phyloP scores from a whole-genome alignment of 2,797 vertebrate species.

The Luscinia luscinia region DNA sequence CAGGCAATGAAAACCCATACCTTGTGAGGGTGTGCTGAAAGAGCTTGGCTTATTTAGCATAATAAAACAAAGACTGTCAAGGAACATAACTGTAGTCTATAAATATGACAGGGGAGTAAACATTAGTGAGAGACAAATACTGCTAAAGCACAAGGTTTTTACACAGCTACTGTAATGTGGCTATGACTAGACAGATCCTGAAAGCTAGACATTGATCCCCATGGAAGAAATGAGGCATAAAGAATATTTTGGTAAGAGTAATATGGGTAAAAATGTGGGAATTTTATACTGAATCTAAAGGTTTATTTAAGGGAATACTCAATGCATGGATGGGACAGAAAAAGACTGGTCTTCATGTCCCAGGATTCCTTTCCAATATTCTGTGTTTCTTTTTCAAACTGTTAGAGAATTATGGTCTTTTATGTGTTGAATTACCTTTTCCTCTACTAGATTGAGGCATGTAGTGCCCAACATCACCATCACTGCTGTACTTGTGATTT shows the following conservation, averaged over 20 bases:
- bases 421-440: background rate
- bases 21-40: background rate
- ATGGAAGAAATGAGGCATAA: background rate
- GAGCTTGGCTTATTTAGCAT: background rate
- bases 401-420: fast-evolving
- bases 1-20: background rate
- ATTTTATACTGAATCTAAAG: background rate
- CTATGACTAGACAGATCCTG: background rate
- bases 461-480: too few species aligned
- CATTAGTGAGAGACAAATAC: background rate
- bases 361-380: background rate
- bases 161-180: background rate
- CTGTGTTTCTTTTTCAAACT: background rate
- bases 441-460: fast-evolving
- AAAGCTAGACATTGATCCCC: background rate
- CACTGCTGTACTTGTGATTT: background rate
- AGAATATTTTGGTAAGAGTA: background rate
- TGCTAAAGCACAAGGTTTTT: background rate
- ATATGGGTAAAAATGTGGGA: background rate
- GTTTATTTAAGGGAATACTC: background rate
- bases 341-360: background rate
- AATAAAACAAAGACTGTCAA: background rate
- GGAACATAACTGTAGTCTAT: background rate
- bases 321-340: background rate
- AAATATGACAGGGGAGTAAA: background rate